Conservation (phyloP, 2,113 vertebrate genomes). For the Saccopteryx bilineata region DNA sequence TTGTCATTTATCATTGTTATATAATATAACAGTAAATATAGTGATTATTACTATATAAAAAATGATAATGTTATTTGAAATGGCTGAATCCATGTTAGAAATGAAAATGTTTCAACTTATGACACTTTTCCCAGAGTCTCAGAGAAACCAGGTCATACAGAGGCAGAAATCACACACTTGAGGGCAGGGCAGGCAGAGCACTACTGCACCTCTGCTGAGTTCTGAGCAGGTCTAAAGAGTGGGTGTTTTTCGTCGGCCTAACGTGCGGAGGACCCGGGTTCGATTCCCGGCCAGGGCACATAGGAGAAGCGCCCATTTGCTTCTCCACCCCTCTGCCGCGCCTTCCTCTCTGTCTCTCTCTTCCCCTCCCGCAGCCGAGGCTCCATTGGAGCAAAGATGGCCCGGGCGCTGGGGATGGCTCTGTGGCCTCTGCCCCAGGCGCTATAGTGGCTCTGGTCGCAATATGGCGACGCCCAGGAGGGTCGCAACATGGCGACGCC, state of each 20-base stretch:
- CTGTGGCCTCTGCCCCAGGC: too few species aligned
- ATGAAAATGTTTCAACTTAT: neutral
- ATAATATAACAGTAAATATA: neutral
- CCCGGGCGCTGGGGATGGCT: too few species aligned
- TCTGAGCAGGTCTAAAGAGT: neutral
- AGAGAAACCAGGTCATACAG: neutral
- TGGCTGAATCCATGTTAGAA: neutral
- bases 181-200: rapidly evolving
- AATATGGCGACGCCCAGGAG: too few species aligned
- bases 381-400: too few species aligned
- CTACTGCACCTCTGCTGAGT: neutral
- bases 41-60: neutral
- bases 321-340: too few species aligned
- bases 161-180: neutral
- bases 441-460: too few species aligned
- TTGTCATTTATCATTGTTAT: neutral
- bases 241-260: neutral
- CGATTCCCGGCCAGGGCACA: too few species aligned
- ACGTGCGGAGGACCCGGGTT: too few species aligned
- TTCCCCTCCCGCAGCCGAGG: too few species aligned
- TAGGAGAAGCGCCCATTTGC: too few species aligned
- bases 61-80: neutral
- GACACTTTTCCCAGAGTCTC: neutral
- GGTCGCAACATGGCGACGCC: too few species aligned
- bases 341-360: too few species aligned